These are phyloP conservation scores for Mimumesa dahlbomi DNA, from an alignment of 2,888 invertebrate genomes.

Conservation along the genomic window DNA sequence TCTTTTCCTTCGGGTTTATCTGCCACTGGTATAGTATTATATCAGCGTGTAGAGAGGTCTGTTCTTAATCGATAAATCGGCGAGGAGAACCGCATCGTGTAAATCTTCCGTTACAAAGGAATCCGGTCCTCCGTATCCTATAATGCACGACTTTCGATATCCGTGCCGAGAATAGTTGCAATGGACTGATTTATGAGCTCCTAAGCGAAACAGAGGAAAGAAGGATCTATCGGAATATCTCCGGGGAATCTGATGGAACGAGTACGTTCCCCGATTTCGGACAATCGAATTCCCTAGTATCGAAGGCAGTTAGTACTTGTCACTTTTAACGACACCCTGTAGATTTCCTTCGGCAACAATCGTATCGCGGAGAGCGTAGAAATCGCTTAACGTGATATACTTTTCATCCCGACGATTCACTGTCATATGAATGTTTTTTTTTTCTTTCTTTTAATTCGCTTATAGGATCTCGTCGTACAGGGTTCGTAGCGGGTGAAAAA, in stretches of 20 bases:
- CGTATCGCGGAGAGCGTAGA: background rate
- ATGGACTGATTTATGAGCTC: constrained; percentile 54
- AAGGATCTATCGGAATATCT: constrained; percentile 26
- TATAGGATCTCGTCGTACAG: no score
- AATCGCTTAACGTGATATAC: background rate
- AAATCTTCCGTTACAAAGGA: constrained; percentile 40
- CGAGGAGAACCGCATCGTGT: constrained; percentile 1
- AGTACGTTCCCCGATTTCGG: constrained; percentile 39
- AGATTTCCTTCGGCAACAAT: constrained; percentile 24
- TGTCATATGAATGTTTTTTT: no score
- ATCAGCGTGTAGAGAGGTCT: background rate
- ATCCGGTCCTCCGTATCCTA: constrained; percentile 14
- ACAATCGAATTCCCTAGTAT: constrained; percentile 46
- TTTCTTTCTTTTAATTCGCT: no score
- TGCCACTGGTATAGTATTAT: no score
- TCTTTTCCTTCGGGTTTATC: no score
- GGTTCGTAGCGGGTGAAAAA: no score
- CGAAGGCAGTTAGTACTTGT: constrained; percentile 44
- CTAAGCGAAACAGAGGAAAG: constrained; percentile 43
- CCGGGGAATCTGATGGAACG: constrained; percentile 25
- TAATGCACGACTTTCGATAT: constrained; percentile 34
- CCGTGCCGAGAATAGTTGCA: constrained; percentile 31
- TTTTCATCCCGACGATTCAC: background rate
- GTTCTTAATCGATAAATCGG: constrained; percentile 13
- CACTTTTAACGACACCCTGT: constrained; percentile 34